Evolutionary conservation across 2,888 invertebrate genomes (phyloP).

Genomic region (Drosophila engyochracea): DNA sequence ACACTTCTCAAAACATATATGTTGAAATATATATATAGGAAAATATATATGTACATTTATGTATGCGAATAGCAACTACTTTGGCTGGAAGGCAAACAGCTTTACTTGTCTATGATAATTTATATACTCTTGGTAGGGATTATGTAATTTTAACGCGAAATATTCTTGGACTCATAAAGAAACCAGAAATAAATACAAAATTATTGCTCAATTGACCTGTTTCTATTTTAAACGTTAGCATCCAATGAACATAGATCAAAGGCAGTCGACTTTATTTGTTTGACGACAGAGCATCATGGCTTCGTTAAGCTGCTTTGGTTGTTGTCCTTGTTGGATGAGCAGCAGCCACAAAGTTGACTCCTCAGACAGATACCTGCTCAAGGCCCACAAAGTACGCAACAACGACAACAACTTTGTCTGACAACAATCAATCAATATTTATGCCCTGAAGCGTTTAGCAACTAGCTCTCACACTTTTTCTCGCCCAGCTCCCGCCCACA

Average conservation of each 20-base stretch:
- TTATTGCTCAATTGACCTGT: neutral
- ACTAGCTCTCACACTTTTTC: constrained; percentile 50
- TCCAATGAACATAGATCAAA: neutral
- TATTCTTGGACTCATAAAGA: neutral
- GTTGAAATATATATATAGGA: neutral
- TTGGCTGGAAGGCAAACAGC: constrained; percentile 20
- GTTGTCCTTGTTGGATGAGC: constrained; percentile 41
- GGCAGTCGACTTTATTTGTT: neutral
- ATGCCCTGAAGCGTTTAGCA: constrained; percentile 70
- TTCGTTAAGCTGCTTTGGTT: constrained; percentile 20
- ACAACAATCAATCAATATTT: constrained; percentile 82
- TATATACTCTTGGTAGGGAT: neutral
- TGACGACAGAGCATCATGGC: constrained; percentile 25
- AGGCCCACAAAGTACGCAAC: constrained; percentile 30
- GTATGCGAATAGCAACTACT: constrained; percentile 55
- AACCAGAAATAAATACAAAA: neutral
- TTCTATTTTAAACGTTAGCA: neutral
- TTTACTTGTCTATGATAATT: constrained; percentile 15
- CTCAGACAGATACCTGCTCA: constrained; percentile 56
- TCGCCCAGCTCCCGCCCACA: neutral
- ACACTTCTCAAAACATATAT: constrained; percentile 51
- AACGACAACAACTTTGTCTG: constrained; percentile 56
- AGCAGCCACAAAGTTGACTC: constrained; percentile 72
- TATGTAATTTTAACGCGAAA: neutral
- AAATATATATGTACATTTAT: neutral